phyloP scores from a whole-genome alignment of 2,888 invertebrate species.

The Spisula subtruncata region DNA sequence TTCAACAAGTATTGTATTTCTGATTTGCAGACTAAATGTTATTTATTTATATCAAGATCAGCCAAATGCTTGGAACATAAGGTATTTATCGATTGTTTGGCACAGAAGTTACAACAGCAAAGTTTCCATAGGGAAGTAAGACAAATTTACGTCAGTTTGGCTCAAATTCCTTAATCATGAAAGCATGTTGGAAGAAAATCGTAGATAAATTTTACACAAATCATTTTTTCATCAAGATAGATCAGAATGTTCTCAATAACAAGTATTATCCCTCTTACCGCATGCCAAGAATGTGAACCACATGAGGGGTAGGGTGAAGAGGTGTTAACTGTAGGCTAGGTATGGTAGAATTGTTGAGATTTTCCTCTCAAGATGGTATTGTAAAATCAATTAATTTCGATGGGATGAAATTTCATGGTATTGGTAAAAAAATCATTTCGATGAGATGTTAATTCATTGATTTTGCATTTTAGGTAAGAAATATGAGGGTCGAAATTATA shows the following conservation, averaged over 20 bases:
- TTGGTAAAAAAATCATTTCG: too few species aligned
- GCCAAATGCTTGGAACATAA: conserved; percentile 27
- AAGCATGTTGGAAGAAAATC: background rate
- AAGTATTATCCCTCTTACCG: background rate
- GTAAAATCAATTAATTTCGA: too few species aligned
- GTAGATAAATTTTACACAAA: background rate
- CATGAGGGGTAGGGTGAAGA: background rate
- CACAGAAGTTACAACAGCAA: too few species aligned
- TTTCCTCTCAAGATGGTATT: background rate
- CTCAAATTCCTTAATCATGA: background rate
- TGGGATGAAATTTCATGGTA: too few species aligned
- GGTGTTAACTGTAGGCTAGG: background rate
- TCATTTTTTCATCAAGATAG: background rate
- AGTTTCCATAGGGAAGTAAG: too few species aligned
- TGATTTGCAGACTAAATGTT: conserved; percentile 24
- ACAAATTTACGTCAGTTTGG: too few species aligned
- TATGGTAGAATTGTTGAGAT: background rate
- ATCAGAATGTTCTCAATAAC: background rate
- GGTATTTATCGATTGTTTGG: background rate
- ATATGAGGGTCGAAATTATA: too few species aligned
- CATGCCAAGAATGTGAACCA: background rate
- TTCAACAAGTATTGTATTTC: conserved; percentile 18
- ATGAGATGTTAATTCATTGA: too few species aligned
- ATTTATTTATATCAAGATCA: conserved; percentile 33
- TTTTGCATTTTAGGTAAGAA: too few species aligned